phyloP scores from a whole-genome alignment of 2,888 invertebrate genomes.

The Gonocerus acuteangulatus region DNA sequence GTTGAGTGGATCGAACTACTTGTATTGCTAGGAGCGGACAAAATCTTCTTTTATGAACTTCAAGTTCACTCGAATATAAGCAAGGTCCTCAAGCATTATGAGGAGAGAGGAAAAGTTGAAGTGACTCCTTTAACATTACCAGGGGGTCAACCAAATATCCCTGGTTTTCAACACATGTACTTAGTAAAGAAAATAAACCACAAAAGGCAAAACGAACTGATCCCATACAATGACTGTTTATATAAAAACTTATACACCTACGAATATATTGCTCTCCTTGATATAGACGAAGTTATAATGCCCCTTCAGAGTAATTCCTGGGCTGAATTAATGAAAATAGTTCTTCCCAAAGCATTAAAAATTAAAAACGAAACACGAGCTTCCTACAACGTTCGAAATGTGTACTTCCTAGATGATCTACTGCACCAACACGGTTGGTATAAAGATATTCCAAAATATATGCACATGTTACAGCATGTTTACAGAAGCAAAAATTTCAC shows the following conservation, averaged over 20 bases:
- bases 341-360: conserved; percentile 59
- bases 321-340: conserved; percentile 67
- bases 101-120: conserved; percentile 57
- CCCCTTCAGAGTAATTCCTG: conserved; percentile 67
- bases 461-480: conserved; percentile 91
- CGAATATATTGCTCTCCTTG: conserved; percentile 80
- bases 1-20: conserved; percentile 92
- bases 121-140: conserved; percentile 77
- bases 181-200: conserved; percentile 84
- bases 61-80: conserved; percentile 83
- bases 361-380: conserved; percentile 60
- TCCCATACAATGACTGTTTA: conserved; percentile 93
- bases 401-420: conserved; percentile 85
- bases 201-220: conserved; percentile 88
- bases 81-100: conserved; percentile 64
- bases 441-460: conserved; percentile 68
- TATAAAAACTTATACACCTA: conserved; percentile 87
- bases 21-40: conserved; percentile 78
- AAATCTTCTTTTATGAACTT: conserved; percentile 82
- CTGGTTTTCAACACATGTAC: conserved; percentile 81
- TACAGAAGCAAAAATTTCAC: conserved; percentile 85
- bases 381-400: conserved; percentile 81
- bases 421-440: conserved; percentile 72
- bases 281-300: conserved; percentile 92
- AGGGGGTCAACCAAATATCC: conserved; percentile 83